Evolutionary conservation across 2,797 vertebrate genomes (phyloP).

Genomic region (Eremophila alpestris): DNA sequence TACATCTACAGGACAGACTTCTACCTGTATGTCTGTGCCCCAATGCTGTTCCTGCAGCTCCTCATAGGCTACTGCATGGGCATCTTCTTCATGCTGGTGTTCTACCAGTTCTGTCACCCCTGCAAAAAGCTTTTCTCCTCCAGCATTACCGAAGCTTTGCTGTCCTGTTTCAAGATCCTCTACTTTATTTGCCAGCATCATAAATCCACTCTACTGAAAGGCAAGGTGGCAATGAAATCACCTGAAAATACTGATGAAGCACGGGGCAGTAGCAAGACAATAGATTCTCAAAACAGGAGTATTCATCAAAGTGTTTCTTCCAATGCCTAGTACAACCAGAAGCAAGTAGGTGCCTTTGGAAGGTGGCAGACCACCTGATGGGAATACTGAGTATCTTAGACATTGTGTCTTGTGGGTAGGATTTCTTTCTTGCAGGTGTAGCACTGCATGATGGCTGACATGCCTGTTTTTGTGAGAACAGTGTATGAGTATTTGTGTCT

Average conservation of each 20-base stretch:
- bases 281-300: conserved; percentile 73
- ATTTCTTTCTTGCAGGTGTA: conserved; percentile 33
- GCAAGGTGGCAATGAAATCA: conserved; percentile 66
- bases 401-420: conserved; percentile 1
- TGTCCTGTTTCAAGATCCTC: conserved; percentile 81
- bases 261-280: conserved; percentile 59
- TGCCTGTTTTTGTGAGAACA: not conserved
- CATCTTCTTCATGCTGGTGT: conserved; percentile 94
- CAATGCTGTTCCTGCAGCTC: conserved; percentile 88
- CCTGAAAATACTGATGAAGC: conserved; percentile 39
- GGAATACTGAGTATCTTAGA: not conserved
- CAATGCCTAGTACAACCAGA: conserved; percentile 63
- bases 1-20: conserved; percentile 89
- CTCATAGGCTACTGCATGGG: conserved; percentile 85
- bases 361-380: not conserved
- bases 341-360: conserved; percentile 31
- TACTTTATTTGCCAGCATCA: conserved; percentile 73
- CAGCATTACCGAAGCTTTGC: conserved; percentile 84
- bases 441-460: conserved; percentile 10
- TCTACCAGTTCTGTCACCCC: conserved; percentile 96
- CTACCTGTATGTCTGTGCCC: conserved; percentile 86
- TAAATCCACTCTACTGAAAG: conserved; percentile 38
- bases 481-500: not conserved
- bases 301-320: conserved; percentile 68
- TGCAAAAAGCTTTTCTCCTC: conserved; percentile 93